phyloP scores from a whole-genome alignment of 2,888 invertebrate species.

The Philhelius pedissequus region DNA sequence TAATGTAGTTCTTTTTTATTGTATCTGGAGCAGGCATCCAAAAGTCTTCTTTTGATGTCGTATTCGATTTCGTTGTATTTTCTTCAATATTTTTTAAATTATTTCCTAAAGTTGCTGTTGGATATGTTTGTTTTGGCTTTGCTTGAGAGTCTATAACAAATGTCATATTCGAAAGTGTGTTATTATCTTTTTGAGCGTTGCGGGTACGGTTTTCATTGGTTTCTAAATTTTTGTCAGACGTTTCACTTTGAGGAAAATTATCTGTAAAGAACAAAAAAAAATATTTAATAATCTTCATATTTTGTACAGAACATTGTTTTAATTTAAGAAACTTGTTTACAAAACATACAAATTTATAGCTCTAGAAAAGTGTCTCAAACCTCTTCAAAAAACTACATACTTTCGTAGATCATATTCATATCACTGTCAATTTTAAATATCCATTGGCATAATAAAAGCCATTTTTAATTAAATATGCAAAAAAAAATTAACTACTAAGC shows the following conservation, averaged over 20 bases:
- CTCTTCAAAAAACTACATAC: too few species aligned
- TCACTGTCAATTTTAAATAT: too few species aligned
- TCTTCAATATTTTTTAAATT: constrained; percentile 24
- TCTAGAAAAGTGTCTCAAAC: too few species aligned
- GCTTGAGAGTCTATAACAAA: constrained; percentile 13
- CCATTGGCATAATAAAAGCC: too few species aligned
- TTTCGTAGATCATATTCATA: too few species aligned
- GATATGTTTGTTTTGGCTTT: neutral
- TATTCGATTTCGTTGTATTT: constrained; percentile 10
- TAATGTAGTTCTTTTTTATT: constrained; percentile 35
- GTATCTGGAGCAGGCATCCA: constrained; percentile 57
- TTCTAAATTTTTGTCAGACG: neutral
- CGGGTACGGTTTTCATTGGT: neutral
- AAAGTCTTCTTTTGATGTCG: constrained; percentile 48
- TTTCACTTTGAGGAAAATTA: neutral
- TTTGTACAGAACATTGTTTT: too few species aligned
- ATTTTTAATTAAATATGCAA: too few species aligned
- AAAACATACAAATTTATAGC: too few species aligned
- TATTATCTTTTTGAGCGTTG: neutral
- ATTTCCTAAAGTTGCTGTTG: constrained; percentile 13
- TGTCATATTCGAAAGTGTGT: neutral
- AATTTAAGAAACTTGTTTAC: too few species aligned
- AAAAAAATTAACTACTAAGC: too few species aligned
- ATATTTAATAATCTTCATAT: too few species aligned
- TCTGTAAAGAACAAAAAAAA: neutral